Evolutionary conservation across 1,140 invertebrate genomes (phyloP), one percentile per base, ranked within the genome.

Genomic region (Alviniconcha marisindica): DNA sequence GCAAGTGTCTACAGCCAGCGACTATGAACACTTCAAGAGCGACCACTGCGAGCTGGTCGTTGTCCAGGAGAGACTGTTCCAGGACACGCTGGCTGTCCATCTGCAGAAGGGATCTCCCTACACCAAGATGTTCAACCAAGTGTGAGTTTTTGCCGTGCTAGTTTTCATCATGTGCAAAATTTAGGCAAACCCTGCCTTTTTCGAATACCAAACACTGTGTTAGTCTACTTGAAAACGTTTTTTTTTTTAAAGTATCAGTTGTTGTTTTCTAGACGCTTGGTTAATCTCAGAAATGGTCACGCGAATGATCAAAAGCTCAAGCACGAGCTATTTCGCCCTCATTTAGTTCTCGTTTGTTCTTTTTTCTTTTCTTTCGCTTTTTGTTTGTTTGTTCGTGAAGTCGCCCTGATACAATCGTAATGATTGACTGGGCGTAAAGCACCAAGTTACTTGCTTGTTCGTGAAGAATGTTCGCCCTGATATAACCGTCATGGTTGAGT

Each of bases 71-170:
- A 48, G 73, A 51, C 73, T 76, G 42, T 48, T 15, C 10, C 40
- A 48, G n/a, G 73, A 76, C 28, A 51, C 73, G 1, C 18, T 31
- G 21, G 73, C 36, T 7, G 44, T 76, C 4, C 40, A 76, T 24
- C 38, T 76, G 18, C 73, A 76, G 73, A 76, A 76, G 51, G 73
- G 44, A 18, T 76, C 73, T 1, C 73, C 73, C 44, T 76, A 51
- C 42, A 76, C 73, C 14, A 24, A 3, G 2, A 5, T 76, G 40
- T 76, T 76, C 21, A 40, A 76, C 40, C 4, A 76, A 31, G n/a
- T 33, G 73, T 76, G 24, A 51, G 73, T 74, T 12, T 36, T 60
- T 24, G n/a, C 4, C 18, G 18, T 28, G 4, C n/a, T 28, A 4
- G 56, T 14, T n/a, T n/a, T 14, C 28, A 31, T 69, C 21, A 7